Base-by-base conservation (phyloP, 2,888 invertebrate genomes). In the Poecilobothrus nobilitatus region DNA sequence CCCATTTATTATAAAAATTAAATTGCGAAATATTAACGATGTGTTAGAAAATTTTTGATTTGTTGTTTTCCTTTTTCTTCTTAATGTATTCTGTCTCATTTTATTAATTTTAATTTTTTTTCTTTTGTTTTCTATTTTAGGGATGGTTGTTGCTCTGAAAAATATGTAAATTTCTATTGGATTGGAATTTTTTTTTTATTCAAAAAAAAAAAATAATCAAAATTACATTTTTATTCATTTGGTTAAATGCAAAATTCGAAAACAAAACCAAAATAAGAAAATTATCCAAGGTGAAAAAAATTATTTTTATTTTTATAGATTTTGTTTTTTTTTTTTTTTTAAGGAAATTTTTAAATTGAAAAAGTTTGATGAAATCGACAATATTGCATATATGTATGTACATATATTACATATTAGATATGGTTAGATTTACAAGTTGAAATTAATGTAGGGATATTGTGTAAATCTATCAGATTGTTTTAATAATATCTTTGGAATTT, bases 291-390 rank as follows among this genome's bases (percentile, higher is more conserved):
- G 27, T 27, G 27, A 27, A 5, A 27, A 27, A 27, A 27, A n/a
- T 44, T 44, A 44, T 44, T 34, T 34, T 34, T 10, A 12, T 9
- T 10, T 44, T 44, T 44, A 10, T 15, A 9, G 44, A 12, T 4
- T 18, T 53, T 53, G 15, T 53, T 53, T n/a, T 53, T 6, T 6
- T 9, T 53, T 53, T 18, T 53, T 53, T 6, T 41, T 41, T 8
- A 41, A 41, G 2, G 18, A 18, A 53, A 53, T 53, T 18, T n/a
- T 53, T 6, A 53, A 53, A 53, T 53, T 53, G 53, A 53, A 53
- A 53, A 53, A 53, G 53, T 53, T 53, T 53, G 53, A 53, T 53
- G 53, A 53, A 53, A 53, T 53, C 15, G 12, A 53, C 53, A 53
- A 18, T 53, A 5, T 27, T 27, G 27, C 27, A 27, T 27, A 27